Percentiles rank a stretch among this genome's conserved stretches.
Conservation (phyloP, 2,113 vertebrate species). For the Tyto alba region DNA sequence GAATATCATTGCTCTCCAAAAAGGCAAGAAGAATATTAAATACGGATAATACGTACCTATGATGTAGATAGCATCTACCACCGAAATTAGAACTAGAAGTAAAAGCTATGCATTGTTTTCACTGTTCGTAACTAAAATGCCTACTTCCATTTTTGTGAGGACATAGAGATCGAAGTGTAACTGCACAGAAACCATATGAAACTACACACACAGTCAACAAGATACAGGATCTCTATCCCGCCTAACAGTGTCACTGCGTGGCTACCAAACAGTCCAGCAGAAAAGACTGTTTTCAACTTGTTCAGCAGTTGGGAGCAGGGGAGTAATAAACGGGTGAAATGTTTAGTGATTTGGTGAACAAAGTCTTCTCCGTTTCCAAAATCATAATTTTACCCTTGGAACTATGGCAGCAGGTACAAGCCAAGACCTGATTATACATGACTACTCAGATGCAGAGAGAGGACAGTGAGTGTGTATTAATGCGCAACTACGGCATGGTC, state of each 20-base stretch:
- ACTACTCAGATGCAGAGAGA: background rate
- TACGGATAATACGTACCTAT: background rate
- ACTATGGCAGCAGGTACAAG: background rate
- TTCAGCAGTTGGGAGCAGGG: background rate
- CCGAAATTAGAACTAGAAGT: background rate
- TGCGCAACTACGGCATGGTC: background rate
- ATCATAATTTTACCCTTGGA: background rate
- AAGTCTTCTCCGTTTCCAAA: background rate
- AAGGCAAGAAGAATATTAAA: background rate
- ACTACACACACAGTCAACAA: background rate
- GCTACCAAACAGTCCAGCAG: background rate
- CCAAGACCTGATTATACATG: background rate
- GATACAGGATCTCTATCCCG: fast-evolving
- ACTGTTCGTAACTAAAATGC: background rate
- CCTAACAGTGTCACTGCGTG: background rate
- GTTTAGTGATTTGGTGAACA: background rate
- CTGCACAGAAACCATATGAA: background rate
- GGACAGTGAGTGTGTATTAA: background rate
- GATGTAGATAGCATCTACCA: background rate
- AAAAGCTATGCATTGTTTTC: background rate
- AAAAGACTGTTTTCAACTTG: background rate
- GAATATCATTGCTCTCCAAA: background rate
- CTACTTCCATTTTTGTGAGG: background rate
- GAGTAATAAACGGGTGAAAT: background rate
- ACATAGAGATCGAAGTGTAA: background rate